A percentile compares a stretch with the other conserved stretches of the same genome.
Evolutionary conservation across 37 sponge, comb jelly and placozoan genomes (phyloP).

Genomic region (Mnemiopsis leidyi): DNA sequence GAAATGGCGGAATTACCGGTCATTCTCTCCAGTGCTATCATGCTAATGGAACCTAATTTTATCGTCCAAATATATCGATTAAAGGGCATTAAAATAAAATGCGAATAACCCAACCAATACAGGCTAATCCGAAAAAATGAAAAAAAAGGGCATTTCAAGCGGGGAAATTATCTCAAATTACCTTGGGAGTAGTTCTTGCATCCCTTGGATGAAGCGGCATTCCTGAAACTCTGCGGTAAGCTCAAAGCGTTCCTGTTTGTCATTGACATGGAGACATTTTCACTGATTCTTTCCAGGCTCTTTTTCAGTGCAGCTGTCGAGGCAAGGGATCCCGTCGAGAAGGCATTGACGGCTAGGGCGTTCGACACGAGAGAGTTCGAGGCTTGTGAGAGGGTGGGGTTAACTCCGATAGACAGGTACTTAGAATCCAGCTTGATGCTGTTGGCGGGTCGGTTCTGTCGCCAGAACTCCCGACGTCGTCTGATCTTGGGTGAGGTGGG

Average conservation of each 20-base stretch:
- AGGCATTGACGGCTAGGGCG: constrained; percentile 39
- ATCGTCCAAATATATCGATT: too few species aligned
- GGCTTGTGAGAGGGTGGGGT: constrained; percentile 21
- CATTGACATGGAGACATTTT: constrained; percentile 41
- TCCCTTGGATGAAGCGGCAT: constrained; percentile 1
- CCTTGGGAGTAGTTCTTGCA: constrained; percentile 42
- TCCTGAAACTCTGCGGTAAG: neutral
- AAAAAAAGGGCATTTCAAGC: too few species aligned
- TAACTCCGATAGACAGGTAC: constrained; percentile 28
- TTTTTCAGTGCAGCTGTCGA: neutral
- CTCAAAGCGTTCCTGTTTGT: constrained; percentile 9
- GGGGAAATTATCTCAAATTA: neutral
- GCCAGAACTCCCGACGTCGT: constrained; percentile 35
- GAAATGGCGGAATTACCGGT: too few species aligned
- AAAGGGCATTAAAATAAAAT: too few species aligned
- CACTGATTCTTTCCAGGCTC: constrained; percentile 22
- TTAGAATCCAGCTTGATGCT: constrained; percentile 2
- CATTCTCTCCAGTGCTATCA: too few species aligned
- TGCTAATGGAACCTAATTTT: too few species aligned
- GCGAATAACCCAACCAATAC: too few species aligned
- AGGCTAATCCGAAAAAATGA: too few species aligned
- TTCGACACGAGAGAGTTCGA: constrained; percentile 9
- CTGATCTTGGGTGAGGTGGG: constrained; percentile 42
- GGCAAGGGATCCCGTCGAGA: neutral
- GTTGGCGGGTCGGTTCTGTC: constrained; percentile 9